Evolutionary conservation across 2,797 vertebrate species (phyloP).

Genomic region (Bradypodion ventrale): DNA sequence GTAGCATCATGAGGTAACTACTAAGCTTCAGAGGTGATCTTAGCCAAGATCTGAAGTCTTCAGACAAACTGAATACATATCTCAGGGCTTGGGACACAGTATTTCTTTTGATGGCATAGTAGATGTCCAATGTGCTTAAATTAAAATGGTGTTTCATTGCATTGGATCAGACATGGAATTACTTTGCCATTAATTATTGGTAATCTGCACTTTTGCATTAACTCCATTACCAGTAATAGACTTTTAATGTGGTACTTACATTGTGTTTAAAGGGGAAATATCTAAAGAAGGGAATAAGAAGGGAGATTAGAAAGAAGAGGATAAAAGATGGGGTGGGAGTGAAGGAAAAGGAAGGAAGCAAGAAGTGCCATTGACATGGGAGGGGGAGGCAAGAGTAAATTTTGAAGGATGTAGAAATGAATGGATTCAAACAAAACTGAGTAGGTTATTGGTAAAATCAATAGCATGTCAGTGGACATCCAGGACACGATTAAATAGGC

Average conservation of each 20-base stretch:
- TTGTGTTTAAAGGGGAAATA: constrained; percentile 73
- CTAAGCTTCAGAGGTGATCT: constrained; percentile 32
- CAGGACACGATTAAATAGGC: no score
- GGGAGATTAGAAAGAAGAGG: background rate
- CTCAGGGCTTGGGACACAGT: constrained; percentile 47
- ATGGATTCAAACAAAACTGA: background rate
- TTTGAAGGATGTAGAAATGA: background rate
- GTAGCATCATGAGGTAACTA: constrained; percentile 24
- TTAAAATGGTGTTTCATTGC: constrained; percentile 74
- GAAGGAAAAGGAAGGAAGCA: background rate
- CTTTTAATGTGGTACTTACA: constrained; percentile 79
- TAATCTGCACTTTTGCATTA: constrained; percentile 77
- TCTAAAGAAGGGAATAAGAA: constrained; percentile 51
- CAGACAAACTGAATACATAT: constrained; percentile 44
- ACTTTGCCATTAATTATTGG: constrained; percentile 77
- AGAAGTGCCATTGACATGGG: background rate
- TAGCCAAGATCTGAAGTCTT: constrained; percentile 45
- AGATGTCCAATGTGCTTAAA: constrained; percentile 72
- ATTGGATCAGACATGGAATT: constrained; percentile 70
- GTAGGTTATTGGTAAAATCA: no score
- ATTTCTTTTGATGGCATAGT: constrained; percentile 62
- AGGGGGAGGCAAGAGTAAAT: background rate
- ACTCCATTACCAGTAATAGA: constrained; percentile 77
- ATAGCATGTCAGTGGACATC: no score
- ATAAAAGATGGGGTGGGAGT: constrained; percentile 8